These are phyloP conservation scores for Simalia tracyae DNA, from an alignment of 2,797 vertebrate genomes.

Conservation along the genomic window DNA sequence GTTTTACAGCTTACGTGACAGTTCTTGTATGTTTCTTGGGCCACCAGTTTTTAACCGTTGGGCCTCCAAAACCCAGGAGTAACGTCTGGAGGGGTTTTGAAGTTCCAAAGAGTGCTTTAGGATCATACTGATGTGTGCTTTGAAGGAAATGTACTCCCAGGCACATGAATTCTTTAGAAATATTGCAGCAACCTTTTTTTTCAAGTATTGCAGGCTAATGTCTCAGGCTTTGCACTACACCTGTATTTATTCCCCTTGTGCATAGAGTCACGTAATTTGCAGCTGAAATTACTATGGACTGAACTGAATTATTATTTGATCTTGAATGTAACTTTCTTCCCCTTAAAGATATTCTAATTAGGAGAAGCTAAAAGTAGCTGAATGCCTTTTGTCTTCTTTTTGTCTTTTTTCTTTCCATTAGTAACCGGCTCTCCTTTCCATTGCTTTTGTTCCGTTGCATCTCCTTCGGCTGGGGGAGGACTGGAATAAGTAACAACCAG, in stretches of 20 bases:
- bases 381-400: constrained; percentile 59
- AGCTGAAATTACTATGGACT: constrained; percentile 60
- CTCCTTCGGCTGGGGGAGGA: constrained; percentile 59
- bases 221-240: constrained; percentile 39
- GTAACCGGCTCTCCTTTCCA: constrained; percentile 66
- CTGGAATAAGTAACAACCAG: constrained; percentile 72
- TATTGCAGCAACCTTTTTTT: neutral
- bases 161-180: neutral
- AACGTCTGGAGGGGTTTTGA: neutral
- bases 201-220: neutral
- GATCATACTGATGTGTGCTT: neutral
- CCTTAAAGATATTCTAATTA: constrained; percentile 63
- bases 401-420: constrained; percentile 61
- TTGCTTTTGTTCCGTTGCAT: constrained; percentile 70
- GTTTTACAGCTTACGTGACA: neutral
- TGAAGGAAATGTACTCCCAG: neutral
- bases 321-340: constrained; percentile 56
- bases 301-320: constrained; percentile 67
- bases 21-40: neutral
- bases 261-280: constrained; percentile 62
- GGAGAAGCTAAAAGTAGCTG: constrained; percentile 60
- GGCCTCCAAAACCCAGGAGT: neutral
- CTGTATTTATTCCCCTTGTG: constrained; percentile 47
- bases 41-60: neutral
- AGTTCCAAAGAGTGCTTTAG: neutral